Base-by-base conservation (phyloP, 2,888 invertebrate genomes). In the Nipponacmea schrenckii region DNA sequence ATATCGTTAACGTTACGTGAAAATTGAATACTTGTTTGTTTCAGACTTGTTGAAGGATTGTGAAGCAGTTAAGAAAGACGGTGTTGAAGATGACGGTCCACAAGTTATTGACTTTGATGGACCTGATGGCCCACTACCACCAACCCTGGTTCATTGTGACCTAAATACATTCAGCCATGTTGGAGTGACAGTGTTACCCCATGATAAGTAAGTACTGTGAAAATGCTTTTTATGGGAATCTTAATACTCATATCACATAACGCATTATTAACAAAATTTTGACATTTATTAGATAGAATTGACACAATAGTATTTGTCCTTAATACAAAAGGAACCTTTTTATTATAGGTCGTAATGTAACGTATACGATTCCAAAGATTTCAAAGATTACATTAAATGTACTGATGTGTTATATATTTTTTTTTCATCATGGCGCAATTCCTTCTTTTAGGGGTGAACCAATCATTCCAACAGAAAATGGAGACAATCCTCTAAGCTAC, bases 101-200 rank as follows among this genome's bases (percentile, higher is more conserved):
- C 74, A 71, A 64, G 62, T 76, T 0, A 74, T 84, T 10, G 83
- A 84, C 63, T 64, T 79, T 24, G 85, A 85, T 64, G 83, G 83
- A 0, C 71, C 77, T 2, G 76, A 77, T n/a, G 81, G 80, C 0
- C 62, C 66, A 0, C 62, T 73, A 2, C 27, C 65, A 0, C 82
- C 82, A 0, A 67, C 79, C 39, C 68, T 80, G 10, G 84, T 81
- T 0, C 77, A 77, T 72, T 85, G 85, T 74, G 83, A 85, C 71
- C 77, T 84, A 80, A 70, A 76, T 27, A 70, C 77, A 0, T 80
- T 79, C 72, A 62, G 64, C 8, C 80, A 83, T 65, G 80, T 81
- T 0, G 85, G 84, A 0, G 71, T 85, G 3, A 82, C 83, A 2
- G 73, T 77, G 7, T 69, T 84, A 17, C 78, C 80, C 0, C 73